Conservation (phyloP, 2,888 invertebrate species). For the Hirtodrosophila alboralis region DNA sequence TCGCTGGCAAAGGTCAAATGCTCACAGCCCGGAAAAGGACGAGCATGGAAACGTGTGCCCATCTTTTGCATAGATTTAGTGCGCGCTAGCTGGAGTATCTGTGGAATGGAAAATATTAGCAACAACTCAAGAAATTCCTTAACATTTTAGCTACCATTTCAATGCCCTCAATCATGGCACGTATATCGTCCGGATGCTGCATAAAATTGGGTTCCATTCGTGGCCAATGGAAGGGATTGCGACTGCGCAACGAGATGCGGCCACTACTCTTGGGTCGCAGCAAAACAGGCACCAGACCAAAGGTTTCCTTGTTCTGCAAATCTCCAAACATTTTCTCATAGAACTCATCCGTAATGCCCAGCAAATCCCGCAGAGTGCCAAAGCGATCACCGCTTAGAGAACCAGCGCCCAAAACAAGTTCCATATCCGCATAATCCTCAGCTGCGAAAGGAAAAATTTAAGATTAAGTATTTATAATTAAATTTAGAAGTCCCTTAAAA, state of each 20-base stretch:
- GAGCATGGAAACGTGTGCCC: slow-evolving; percentile 85
- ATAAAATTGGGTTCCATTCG: slow-evolving; percentile 93
- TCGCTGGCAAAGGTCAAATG: slow-evolving; percentile 87
- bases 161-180: slow-evolving; percentile 89
- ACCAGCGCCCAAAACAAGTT: slow-evolving; percentile 91
- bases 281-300: slow-evolving; percentile 90
- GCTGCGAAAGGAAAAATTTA: slow-evolving; percentile 59
- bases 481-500: no score
- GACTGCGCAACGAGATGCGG: slow-evolving; percentile 88
- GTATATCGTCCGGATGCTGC: slow-evolving; percentile 88
- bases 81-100: slow-evolving; percentile 86
- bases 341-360: slow-evolving; percentile 85
- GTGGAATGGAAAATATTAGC: slow-evolving; percentile 7
- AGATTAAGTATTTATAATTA: no score
- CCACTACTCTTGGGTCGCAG: slow-evolving; percentile 91
- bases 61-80: slow-evolving; percentile 85
- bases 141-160: slow-evolving; percentile 85
- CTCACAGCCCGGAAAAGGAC: slow-evolving; percentile 89
- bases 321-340: slow-evolving; percentile 83
- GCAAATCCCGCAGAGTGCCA: slow-evolving; percentile 87
- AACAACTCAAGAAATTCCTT: neutral
- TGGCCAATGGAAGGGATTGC: slow-evolving; percentile 91
- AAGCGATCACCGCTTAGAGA: slow-evolving; percentile 90
- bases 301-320: slow-evolving; percentile 84
- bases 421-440: slow-evolving; percentile 89